These are phyloP conservation scores for Xylota segnis DNA, from an alignment of 2,888 invertebrate genomes.

Conservation along the genomic window DNA sequence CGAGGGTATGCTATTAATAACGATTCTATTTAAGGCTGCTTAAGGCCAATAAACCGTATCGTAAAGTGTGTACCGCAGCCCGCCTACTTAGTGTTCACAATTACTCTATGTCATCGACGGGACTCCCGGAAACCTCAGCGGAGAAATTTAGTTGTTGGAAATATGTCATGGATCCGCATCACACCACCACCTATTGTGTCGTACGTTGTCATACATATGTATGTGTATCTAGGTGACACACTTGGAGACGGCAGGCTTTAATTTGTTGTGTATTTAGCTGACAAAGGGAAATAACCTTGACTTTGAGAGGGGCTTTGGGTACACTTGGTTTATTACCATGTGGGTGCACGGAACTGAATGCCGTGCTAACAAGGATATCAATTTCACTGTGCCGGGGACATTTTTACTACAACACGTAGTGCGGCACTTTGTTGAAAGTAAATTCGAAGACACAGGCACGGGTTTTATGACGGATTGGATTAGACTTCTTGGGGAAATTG, in stretches of 20 bases:
- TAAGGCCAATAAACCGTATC: conserved; percentile 47
- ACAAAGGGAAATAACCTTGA: conserved; percentile 5
- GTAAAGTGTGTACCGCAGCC: conserved; percentile 28
- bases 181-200: neutral
- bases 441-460: neutral
- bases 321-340: neutral
- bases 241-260: conserved; percentile 6
- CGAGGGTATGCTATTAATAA: conserved; percentile 33
- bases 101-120: conserved; percentile 25
- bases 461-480: neutral
- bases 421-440: neutral
- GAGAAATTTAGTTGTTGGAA: conserved; percentile 11
- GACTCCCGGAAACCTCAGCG: neutral
- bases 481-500: neutral
- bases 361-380: conserved; percentile 6
- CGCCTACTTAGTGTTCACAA: conserved; percentile 20
- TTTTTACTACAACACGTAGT: neutral
- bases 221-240: neutral
- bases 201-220: neutral
- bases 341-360: neutral
- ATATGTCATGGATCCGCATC: neutral
- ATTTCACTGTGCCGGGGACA: neutral
- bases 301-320: conserved; percentile 11
- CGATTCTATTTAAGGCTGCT: conserved; percentile 38
- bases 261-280: conserved; percentile 19